Base-by-base conservation (phyloP, 2,113 vertebrate species). In the Psophia crepitans region DNA sequence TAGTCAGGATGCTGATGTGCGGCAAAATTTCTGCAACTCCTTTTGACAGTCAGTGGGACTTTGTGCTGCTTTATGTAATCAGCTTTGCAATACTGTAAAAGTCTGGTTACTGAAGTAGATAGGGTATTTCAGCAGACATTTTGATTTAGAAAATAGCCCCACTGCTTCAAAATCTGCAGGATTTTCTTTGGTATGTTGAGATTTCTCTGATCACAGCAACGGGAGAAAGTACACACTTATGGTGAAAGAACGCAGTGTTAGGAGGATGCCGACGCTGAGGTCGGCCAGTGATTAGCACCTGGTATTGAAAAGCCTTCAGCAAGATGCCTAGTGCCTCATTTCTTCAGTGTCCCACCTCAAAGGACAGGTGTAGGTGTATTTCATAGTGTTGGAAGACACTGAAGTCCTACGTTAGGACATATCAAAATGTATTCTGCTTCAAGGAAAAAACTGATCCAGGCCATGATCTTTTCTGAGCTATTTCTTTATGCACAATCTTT, bases 221-320 rank as follows among this genome's bases (percentile, higher is more conserved):
- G 17, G 30, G 57, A 44, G 57, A 35, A 73, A 64, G 17, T 16
- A 51, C 1, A 1, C 17, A 9, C 28, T 88, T 70, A 9, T 1
- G 8, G 32, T 66, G 41, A 26, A 58, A 57, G 28, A 53, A 17
- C 5, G 1, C n/a, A 13, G 3, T 15, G 21, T 4, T 51, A 43
- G 57, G 37, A 78, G 27, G 26, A 33, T 0, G 2, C 9, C 0
- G 1, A 21, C 21, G 23, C 19, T 66, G 26, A 77, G 75, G 30
- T 64, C n/a, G 92, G 43, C 27, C 12, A 32, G 57, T 49, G 23
- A 3, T 20, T 49, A 57, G 37, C 32, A 63, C 15, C 76, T 64
- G n/a, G 18, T 17, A 17, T 65, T 70, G 41, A 89, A 39, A 19
- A 56, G 23, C 28, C 32, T 80, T 89, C 71, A 65, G 32, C 32